Evolutionary conservation across 2,888 invertebrate genomes (phyloP), one percentile per base, ranked within the genome.

Genomic region (Heliconius sara): DNA sequence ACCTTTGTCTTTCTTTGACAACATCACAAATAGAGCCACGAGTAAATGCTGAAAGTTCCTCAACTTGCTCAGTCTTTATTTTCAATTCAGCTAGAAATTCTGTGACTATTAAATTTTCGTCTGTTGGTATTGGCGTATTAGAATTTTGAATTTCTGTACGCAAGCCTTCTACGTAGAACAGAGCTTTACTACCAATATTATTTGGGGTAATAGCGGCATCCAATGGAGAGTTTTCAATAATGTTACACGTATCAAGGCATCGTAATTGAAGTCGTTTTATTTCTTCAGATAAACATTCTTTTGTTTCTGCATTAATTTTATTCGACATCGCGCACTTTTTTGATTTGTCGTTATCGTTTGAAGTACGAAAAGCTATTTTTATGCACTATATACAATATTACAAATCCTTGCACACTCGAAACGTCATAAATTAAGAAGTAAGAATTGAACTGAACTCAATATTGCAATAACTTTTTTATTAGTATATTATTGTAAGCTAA

Each of bases 1-100:
- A 95, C 95, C 93, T 93, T 80, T 87, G 87, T 80, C 92, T 93
- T 84, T 95, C 93, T 57, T 84, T 83, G 77, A 92, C 89, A 34
- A 91, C 83, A 83, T 95, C 95, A 83, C 85, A 85, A 71, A 93
- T 89, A n/a, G 85, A 85, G 3, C 92, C 93, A 80, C 83, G 87
- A 3, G 90, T 91, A 81, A 90, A 94, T 13, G 92, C 92, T 22
- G 88, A 87, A 13, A 92, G 83, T 78, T 94, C 91, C 81, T 93
- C 88, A 22, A 93, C 84, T 57, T 94, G 90, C 0, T 73, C 79
- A 57, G 88, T 89, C 83, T 91, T 93, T 16, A 91, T 87, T 81
- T 89, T 91, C 3, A 93, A 85, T 81, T 94, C 93, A 79, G 83
- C 87, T 10, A 93, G 84, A 83, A 92, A 93, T 83, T 92, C 91